Evolutionary conservation across 1,140 invertebrate genomes (phyloP), one percentile per base, ranked within the genome.

Genomic region (Ephestia elutella): DNA sequence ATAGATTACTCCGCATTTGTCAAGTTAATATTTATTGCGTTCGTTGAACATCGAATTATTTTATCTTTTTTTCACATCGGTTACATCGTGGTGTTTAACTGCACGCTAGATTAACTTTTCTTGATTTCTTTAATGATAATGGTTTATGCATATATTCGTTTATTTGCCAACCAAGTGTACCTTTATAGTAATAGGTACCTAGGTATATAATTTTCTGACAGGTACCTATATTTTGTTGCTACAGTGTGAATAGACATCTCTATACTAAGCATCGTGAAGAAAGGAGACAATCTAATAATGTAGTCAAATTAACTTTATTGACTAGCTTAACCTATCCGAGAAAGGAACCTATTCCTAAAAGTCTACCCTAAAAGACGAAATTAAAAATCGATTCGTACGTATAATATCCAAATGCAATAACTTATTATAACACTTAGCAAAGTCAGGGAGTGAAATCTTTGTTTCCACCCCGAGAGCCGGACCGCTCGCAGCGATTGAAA

Each of bases 401-500:
- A 53, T 53, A 21, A 53, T 53, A 25, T 53, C 21, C 54, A 55
- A 19, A 17, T 30, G 55, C 63, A 74, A 78, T 73, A 78, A 77
- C 71, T 84, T 79, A 83, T 80, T 82, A 78, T 71, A 73, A 77
- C 76, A 83, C 82, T 82, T 83, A 78, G 70, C 70, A 73, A 81
- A 84, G 83, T 86, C 80, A 77, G 71, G 71, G 72, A 78, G 71
- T 75, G 70, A 80, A 86, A 81, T 83, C 82, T 85, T 84, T 86
- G 82, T 86, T 84, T 77, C 73, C 60, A 69, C 71, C 71, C 77
- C 79, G 66, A 68, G 69, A 18, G 62, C 66, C 55, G 75, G 86
- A 86, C 84, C 83, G 83, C 84, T 87, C 68, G 82, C 82, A 87
- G 84, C 86, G 86, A 87, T 88, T 86, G 86, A 88, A 89, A 89